phyloP scores from a whole-genome alignment of 2,113 vertebrate genomes.

The Pagrus major region DNA sequence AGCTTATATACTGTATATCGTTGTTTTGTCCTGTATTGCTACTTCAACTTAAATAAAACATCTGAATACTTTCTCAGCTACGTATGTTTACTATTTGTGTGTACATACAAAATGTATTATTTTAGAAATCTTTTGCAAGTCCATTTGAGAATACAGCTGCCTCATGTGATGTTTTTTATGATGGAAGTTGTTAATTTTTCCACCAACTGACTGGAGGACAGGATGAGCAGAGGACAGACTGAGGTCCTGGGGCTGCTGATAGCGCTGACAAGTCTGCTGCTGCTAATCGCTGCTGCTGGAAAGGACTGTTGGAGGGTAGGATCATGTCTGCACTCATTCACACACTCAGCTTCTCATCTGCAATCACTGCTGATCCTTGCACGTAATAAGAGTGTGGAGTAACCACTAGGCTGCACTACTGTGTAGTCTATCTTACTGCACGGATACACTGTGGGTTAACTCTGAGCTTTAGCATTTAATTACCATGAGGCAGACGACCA shows the following conservation, averaged over 20 bases:
- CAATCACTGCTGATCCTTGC: neutral
- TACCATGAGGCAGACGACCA: neutral
- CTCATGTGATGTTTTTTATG: conserved; percentile 20
- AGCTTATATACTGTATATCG: no score
- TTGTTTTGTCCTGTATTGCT: neutral
- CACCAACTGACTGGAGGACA: conserved; percentile 28
- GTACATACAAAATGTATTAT: neutral
- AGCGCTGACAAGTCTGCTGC: conserved; percentile 37
- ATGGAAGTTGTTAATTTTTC: conserved; percentile 8
- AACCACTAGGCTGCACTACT: conserved; percentile 52
- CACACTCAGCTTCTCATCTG: neutral
- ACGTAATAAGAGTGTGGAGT: neutral
- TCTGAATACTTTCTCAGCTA: neutral
- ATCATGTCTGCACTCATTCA: neutral
- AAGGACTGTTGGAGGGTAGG: conserved; percentile 72
- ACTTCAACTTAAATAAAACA: neutral
- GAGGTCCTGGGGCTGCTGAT: conserved; percentile 49
- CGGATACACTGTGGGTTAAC: neutral
- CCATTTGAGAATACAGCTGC: neutral
- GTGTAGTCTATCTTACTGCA: conserved; percentile 7
- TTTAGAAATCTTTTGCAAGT: neutral
- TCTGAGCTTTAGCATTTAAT: neutral
- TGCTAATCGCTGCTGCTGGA: conserved; percentile 56
- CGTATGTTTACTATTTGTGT: neutral
- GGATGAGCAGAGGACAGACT: conserved; percentile 44